Percentiles rank a stretch among this genome's conserved stretches.
phyloP scores from a whole-genome alignment of 1,140 invertebrate genomes.

The Drosophila sp. region DNA sequence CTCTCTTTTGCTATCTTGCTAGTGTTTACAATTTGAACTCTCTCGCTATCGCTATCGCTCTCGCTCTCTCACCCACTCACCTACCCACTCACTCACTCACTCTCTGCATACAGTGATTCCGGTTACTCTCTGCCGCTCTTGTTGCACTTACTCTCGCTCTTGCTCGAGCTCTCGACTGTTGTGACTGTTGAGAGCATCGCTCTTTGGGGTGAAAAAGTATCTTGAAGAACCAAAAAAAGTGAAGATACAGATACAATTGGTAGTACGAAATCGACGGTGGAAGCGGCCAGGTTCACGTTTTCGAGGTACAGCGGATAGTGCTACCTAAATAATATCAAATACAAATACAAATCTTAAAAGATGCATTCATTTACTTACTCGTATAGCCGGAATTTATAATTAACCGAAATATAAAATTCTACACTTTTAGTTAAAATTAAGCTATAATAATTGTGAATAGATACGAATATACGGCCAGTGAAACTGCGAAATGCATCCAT shows the following conservation, averaged over 20 bases:
- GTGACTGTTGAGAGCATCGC: constrained; percentile 3
- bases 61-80: constrained; percentile 14
- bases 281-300: constrained; percentile 50
- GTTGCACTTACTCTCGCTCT: background rate
- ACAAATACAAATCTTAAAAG: constrained; percentile 9
- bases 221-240: constrained; percentile 32
- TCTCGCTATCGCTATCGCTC: constrained; percentile 9
- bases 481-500: background rate
- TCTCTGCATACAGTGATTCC: constrained; percentile 22
- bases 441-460: too few relatives aligned
- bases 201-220: constrained; percentile 40
- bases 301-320: constrained; percentile 45
- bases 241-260: constrained; percentile 40
- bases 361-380: too few relatives aligned
- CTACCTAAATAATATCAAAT: background rate
- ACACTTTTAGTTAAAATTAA: too few relatives aligned
- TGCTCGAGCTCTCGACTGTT: background rate
- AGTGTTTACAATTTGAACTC: constrained; percentile 8
- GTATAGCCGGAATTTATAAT: too few relatives aligned
- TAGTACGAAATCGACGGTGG: constrained; percentile 58
- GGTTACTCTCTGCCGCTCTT: constrained; percentile 20
- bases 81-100: background rate
- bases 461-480: too few relatives aligned
- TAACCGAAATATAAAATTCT: background rate
- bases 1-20: background rate